Conservation (phyloP, 2,113 vertebrate species). For the Pantherophis guttatus region DNA sequence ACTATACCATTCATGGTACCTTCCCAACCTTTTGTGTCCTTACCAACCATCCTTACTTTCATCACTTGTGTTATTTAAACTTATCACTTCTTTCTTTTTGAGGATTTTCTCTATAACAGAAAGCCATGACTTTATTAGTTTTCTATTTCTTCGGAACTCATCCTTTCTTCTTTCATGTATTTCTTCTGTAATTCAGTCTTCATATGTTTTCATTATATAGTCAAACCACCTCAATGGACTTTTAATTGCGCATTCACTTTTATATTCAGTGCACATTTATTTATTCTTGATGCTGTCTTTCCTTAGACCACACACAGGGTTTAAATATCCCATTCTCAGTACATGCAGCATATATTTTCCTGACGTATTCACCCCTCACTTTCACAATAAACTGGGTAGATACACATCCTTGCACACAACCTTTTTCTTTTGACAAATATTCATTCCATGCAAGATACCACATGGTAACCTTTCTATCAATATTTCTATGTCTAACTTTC, state of each 20-base stretch:
- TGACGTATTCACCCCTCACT: background rate
- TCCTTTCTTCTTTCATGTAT: background rate
- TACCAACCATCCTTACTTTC: background rate
- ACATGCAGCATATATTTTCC: background rate
- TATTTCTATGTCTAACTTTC: background rate
- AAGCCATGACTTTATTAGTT: background rate
- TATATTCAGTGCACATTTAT: background rate
- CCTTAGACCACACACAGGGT: background rate
- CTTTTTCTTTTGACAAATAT: background rate
- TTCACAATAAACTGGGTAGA: background rate
- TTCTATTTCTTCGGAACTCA: background rate
- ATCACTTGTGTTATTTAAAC: background rate
- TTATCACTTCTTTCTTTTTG: background rate
- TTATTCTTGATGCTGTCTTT: background rate
- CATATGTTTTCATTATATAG: background rate
- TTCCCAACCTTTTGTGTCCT: background rate
- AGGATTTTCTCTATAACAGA: background rate
- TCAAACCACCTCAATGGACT: background rate
- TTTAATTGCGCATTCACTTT: background rate
- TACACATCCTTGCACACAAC: background rate
- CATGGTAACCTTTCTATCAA: background rate
- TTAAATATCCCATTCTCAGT: background rate
- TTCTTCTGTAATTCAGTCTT: background rate
- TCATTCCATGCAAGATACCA: background rate
- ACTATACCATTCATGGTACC: background rate